Evolutionary conservation across 2,888 invertebrate species (phyloP).

Genomic region (Tridacna gigas): DNA sequence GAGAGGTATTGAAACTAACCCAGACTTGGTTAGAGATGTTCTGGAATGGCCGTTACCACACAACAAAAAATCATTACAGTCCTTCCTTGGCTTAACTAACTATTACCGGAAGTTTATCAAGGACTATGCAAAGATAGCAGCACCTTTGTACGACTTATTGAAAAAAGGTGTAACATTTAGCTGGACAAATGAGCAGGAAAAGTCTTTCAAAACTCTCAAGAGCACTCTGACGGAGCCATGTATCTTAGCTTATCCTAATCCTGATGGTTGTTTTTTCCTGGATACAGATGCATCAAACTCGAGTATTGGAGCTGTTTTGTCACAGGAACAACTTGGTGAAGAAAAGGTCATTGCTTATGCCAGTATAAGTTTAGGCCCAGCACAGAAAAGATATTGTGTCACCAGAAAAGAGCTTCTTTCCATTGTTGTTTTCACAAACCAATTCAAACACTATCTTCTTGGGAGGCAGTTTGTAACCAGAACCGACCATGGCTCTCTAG

Average conservation of each 20-base stretch:
- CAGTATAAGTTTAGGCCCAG: background rate
- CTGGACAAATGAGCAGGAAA: background rate
- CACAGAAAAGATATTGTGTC: no score
- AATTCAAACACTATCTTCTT: no score
- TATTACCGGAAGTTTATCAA: constrained; percentile 43
- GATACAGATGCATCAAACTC: constrained; percentile 37
- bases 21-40: background rate
- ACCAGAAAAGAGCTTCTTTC: no score
- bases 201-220: background rate
- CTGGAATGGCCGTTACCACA: constrained; percentile 12
- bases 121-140: constrained; percentile 12
- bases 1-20: background rate
- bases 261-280: constrained; percentile 19
- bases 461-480: no score
- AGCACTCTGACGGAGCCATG: no score
- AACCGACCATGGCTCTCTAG: no score
- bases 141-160: background rate
- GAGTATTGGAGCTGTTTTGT: constrained; percentile 34
- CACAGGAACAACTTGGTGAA: constrained; percentile 25
- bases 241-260: no score
- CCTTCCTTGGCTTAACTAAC: constrained; percentile 14
- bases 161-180: background rate
- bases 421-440: no score
- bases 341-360: constrained; percentile 31
- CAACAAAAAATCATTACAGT: constrained; percentile 13